Evolutionary conservation across 2,888 invertebrate species (phyloP), one percentile per base, ranked within the genome.

Genomic region (Parnassius apollo): DNA sequence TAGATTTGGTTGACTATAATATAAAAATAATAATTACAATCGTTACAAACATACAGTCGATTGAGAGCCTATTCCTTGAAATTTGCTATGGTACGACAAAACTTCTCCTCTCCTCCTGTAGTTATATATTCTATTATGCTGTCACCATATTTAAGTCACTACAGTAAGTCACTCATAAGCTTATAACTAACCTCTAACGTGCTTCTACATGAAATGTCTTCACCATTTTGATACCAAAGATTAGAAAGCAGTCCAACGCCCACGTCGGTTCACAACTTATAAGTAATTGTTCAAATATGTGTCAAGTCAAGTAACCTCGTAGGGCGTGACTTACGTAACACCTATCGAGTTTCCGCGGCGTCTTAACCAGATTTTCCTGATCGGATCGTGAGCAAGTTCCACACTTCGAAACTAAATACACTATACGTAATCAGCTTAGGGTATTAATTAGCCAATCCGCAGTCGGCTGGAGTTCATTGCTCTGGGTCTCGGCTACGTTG

Each of bases 301-400:
- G 13, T 13, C 13, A 12, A 11, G 7, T 48, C 13, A 48, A 48
- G 13, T 48, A 49, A 49, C 13, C 49, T n/a, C 13, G 49, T 49
- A 52, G 10, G n/a, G 46, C 35, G 7, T 13, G 44, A 35, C 44
- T 51, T 44, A 55, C 45, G 53, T 13, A 11, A 42, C 25, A 46
- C 35, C 45, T 45, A 54, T 60, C 61, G 51, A 13, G 56, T 61
- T 61, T 25, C 61, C 52, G 52, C 45, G 51, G n/a, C 42, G 55
- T n/a, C 50, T 49, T 61, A 61, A 61, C 50, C 56, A 61, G 55
- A 61, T 61, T 56, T 35, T 18, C 44, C 35, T 22, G 50, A 49
- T 57, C 49, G 51, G 35, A 44, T 57, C 48, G 13, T 9, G 25
- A 12, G 12, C 57, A 10, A 57, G 45, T 48, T 11, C 46, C 57